Conservation (phyloP, 1,140 invertebrate genomes). For the Agraylea sexmaculata region DNA sequence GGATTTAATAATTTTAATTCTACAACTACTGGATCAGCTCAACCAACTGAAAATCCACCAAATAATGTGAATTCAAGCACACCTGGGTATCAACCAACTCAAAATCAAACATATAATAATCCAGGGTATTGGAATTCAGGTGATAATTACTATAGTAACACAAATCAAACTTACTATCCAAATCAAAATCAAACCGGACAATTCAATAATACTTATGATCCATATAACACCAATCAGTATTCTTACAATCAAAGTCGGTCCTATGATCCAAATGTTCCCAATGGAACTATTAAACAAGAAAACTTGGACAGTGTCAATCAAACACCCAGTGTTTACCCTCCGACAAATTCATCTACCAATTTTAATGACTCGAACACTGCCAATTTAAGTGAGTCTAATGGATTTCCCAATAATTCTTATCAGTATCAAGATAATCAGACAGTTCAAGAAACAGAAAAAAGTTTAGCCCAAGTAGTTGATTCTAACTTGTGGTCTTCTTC, state of each 20-base stretch:
- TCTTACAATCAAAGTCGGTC: constrained; percentile 18
- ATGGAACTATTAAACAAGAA: not conserved
- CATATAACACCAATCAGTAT: constrained; percentile 17
- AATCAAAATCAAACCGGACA: constrained; percentile 13
- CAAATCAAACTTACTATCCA: constrained; percentile 22
- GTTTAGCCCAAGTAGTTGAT: too few species aligned
- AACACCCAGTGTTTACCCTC: not conserved
- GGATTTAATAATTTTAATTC: constrained; percentile 29
- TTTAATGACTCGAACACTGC: not conserved
- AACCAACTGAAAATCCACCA: constrained; percentile 24
- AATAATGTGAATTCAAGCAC: constrained; percentile 3
- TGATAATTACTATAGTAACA: constrained; percentile 29
- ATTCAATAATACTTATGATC: constrained; percentile 3
- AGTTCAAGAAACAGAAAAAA: not conserved
- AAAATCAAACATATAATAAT: constrained; percentile 27
- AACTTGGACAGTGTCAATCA: not conserved
- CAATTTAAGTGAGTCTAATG: not conserved
- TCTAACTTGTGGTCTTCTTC: constrained; percentile 35
- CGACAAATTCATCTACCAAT: constrained; percentile 5
- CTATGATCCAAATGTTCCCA: constrained; percentile 11
- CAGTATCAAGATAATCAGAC: constrained; percentile 4
- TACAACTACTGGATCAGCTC: constrained; percentile 18
- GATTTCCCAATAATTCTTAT: constrained; percentile 4
- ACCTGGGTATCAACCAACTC: constrained; percentile 19
- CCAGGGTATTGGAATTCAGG: constrained; percentile 29